Evolutionary conservation across 2,113 vertebrate species (phyloP).

Genomic region (Actinemys pallida): DNA sequence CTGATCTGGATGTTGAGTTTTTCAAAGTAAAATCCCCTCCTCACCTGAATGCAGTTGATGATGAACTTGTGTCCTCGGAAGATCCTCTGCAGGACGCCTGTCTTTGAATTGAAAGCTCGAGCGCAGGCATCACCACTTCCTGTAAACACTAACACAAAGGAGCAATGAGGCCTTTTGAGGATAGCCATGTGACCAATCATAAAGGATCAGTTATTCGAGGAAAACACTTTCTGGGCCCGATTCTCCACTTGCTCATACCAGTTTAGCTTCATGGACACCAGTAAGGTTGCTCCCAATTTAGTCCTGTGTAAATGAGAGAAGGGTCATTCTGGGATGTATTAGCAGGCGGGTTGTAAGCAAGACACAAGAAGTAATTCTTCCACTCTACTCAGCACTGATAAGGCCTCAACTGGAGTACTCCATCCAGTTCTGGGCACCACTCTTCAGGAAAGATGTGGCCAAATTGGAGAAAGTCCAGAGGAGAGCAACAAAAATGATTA

Average conservation of each 20-base stretch:
- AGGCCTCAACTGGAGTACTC: background rate
- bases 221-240: rapidly evolving
- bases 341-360: background rate
- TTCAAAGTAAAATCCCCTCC: slow-evolving; percentile 1
- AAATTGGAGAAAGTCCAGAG: background rate
- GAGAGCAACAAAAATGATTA: background rate
- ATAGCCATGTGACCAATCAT: background rate
- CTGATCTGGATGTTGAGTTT: background rate
- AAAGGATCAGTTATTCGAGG: background rate
- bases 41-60: slow-evolving; percentile 88
- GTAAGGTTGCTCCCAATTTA: background rate
- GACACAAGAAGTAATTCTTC: background rate
- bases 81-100: slow-evolving; percentile 80
- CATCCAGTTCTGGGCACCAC: background rate
- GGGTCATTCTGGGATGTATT: background rate
- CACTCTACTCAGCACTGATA: background rate
- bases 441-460: background rate
- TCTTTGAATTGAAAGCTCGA: slow-evolving; percentile 83
- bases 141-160: slow-evolving; percentile 81
- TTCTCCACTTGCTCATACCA: background rate
- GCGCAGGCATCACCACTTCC: slow-evolving; percentile 85
- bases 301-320: background rate
- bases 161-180: background rate
- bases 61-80: slow-evolving; percentile 85
- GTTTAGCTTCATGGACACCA: background rate